Evolutionary conservation across 1,140 invertebrate species (phyloP), one percentile per base, ranked within the genome.

Genomic region (Pseudomyrmex gracilis): DNA sequence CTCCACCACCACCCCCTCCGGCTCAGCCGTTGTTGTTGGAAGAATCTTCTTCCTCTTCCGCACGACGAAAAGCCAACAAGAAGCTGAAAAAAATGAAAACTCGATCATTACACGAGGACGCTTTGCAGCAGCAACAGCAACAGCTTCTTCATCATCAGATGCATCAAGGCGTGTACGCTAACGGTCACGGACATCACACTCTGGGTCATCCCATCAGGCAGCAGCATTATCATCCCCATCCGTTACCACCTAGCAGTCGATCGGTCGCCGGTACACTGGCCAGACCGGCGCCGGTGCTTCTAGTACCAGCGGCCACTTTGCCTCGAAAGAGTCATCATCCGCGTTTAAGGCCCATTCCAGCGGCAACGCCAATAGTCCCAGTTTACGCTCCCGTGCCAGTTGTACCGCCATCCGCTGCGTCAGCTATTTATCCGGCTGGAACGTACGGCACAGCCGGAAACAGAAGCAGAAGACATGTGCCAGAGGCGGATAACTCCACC

Each of bases 1-100:
- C 96, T 0, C 96, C 96, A 0, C 96, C 96, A 1, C 95, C 95
- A 0, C 94, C 95, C 15, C 95, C 95, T 90, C 92, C 95, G 4
- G 92, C 93, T 0, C 93, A 94, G 13, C 94, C 93, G 0, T 92
- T 95, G 3, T 68, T 92, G 8, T 17, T 90, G 0, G 93, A 94
- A 5, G 93, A 94, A 43, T 88, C 89, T 1, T 85, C 87, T 0
- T 68, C 86, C 2, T 91, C 87, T 2, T 92, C 91, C 0, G 90
- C 89, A 0, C 92, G 91, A 34, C 94, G 94, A 71, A 95, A 95
- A 87, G 85, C 90, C 22, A 94, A 92, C 67, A 95, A 95, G 82
- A 95, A 95, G 78, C 68, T 93, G 1, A 94, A 94, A 53, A 95
- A 95, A 73, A 87, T 92, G 13, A 94, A 94, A 64, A 93, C 87